These are phyloP conservation scores for Rhincodon typus DNA, from an alignment of 2,797 vertebrate genomes.

Conservation along the genomic window DNA sequence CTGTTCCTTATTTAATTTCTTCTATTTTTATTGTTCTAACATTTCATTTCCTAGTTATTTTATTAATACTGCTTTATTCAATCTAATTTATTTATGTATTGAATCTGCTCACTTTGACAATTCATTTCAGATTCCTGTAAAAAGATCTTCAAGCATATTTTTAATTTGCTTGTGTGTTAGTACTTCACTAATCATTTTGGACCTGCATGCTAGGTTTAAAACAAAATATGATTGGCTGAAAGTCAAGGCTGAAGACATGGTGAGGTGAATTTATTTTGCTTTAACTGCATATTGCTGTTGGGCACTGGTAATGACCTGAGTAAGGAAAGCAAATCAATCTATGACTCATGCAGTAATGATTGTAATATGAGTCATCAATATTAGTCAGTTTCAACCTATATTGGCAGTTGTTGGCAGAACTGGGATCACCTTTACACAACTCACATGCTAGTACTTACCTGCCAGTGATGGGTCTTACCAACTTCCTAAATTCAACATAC, in stretches of 20 bases:
- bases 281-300: background rate
- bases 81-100: background rate
- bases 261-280: background rate
- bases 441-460: background rate
- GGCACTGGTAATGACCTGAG: background rate
- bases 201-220: background rate
- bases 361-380: background rate
- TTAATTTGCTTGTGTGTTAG: background rate
- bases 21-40: background rate
- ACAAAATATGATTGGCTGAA: slow-evolving; percentile 4
- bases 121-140: background rate
- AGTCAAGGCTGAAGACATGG: background rate
- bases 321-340: background rate
- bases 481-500: background rate
- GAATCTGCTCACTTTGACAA: background rate
- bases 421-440: background rate
- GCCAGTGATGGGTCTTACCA: background rate
- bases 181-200: background rate
- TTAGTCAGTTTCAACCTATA: background rate
- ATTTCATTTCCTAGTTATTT: background rate
- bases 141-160: background rate
- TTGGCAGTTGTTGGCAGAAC: background rate
- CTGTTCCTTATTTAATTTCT: background rate
- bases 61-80: background rate
- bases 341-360: no score